A percentile compares a stretch with the other conserved stretches of the same genome.
Evolutionary conservation across 1,140 invertebrate genomes (phyloP).

Genomic region (Musca domestica): DNA sequence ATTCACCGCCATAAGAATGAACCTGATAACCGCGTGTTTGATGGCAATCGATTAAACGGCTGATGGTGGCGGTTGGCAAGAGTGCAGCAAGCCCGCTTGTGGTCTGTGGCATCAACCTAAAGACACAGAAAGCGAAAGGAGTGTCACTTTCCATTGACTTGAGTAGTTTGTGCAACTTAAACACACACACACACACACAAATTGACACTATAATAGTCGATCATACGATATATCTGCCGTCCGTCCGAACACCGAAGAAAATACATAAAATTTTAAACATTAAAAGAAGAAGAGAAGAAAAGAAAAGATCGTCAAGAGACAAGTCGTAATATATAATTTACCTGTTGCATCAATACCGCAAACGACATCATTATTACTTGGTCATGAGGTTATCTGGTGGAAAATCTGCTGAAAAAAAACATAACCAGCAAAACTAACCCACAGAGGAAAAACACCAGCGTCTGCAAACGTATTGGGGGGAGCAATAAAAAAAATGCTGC

Average conservation of each 20-base stretch:
- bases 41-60: conserved; percentile 3
- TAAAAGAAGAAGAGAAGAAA: not conserved
- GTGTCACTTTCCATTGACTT: conserved; percentile 15
- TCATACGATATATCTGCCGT: not conserved
- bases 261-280: too few relatives aligned
- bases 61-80: not conserved
- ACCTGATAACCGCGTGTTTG: not conserved
- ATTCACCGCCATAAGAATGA: conserved; percentile 3
- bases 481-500: conserved; percentile 10
- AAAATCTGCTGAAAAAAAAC: not conserved
- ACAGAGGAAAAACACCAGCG: not conserved
- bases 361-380: conserved; percentile 13
- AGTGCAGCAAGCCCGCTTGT: not conserved
- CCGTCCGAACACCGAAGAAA: conserved; percentile 26
- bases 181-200: too few relatives aligned
- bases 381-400: conserved; percentile 18
- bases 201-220: too few relatives aligned
- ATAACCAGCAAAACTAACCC: not conserved
- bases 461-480: not conserved
- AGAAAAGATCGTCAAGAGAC: not conserved
- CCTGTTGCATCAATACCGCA: conserved; percentile 8
- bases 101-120: not conserved
- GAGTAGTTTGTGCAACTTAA: conserved; percentile 10
- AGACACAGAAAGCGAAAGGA: conserved; percentile 10
- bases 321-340: conserved; percentile 15